Base-by-base conservation (phyloP, 2,797 vertebrate genomes). In the Thripadectes ignobilis region DNA sequence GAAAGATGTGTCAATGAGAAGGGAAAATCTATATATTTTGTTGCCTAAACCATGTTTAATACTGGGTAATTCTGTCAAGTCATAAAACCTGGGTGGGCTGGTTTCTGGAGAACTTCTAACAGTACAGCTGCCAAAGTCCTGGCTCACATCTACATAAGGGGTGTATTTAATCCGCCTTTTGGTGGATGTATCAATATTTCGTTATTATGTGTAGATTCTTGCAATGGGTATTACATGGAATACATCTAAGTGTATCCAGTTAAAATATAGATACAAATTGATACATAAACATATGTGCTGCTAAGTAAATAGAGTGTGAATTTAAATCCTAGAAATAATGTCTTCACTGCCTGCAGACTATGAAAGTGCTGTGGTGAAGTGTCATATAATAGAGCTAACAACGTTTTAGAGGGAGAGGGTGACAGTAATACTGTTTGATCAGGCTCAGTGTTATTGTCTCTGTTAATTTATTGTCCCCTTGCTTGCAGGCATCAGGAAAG, bases 51-150 rank as follows among this genome's bases (percentile, higher is more conserved):
- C 12, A 29, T 54, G 52, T 91, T 85, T 94, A 92, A 94, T 90
- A 85, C 76, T 58, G 62, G 57, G 76, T 88, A 75, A 89, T 94
- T 96, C 84, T 91, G 85, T 94, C 65, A 90, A 93, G 89, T 93
- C 89, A 74, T 96, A 96, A 97, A 97, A 96, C 91, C 36, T 97
- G 96, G 95, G 97, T 97, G 97, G 97, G 92, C 96, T 91, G 71
- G 66, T 94, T 96, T 95, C 93, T 97, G 95, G 93, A 94, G 84
- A 94, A 49, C 83, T 91, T 96, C 91, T 92, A 93, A 34, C 21
- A 91, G 72, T 36, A 30, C 52, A 63, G 74, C 93, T 96, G 94
- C 92, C 52, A 22, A 73, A 85, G 67, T 55, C 77, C 88, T 95
- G 91, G 79, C 95, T 97, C 46, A 20, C 1, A 4, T 78, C 83